These are phyloP conservation scores for Prionace glauca DNA, from an alignment of 2,797 vertebrate species.

Conservation along the genomic window DNA sequence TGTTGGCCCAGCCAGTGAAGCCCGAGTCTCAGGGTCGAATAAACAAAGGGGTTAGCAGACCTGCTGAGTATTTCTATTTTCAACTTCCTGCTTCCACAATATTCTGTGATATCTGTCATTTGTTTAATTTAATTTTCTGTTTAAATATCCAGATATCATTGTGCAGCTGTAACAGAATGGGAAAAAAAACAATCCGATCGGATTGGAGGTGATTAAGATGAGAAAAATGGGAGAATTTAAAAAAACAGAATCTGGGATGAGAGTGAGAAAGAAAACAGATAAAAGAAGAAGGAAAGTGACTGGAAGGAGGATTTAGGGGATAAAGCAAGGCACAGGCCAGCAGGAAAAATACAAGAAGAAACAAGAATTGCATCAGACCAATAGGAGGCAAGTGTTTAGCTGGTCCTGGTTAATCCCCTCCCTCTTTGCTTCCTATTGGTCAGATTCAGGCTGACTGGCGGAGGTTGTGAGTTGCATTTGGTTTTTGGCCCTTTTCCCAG, in stretches of 20 bases:
- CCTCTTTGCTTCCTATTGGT: neutral
- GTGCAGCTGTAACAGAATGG: neutral
- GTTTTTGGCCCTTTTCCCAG: neutral
- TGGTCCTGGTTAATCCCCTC: neutral
- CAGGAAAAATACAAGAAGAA: neutral
- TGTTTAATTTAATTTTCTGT: neutral
- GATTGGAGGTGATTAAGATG: neutral
- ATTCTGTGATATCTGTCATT: neutral
- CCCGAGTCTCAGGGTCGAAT: no score
- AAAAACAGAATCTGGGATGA: neutral
- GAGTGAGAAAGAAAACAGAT: neutral
- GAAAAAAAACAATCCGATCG: neutral
- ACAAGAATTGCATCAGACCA: neutral
- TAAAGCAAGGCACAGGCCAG: neutral
- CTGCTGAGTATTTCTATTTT: neutral
- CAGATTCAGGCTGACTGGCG: neutral
- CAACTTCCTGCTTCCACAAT: neutral
- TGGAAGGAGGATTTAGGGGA: neutral
- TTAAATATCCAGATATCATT: neutral
- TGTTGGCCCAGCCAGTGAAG: no score
- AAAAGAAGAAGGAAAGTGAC: neutral
- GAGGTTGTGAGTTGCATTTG: neutral
- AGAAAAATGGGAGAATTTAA: neutral
- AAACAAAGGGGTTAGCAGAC: no score
- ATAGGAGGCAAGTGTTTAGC: neutral